Percentiles rank a stretch among this genome's conserved stretches.
Evolutionary conservation across 2,888 invertebrate species (phyloP).

Genomic region (Melinaea menophilus): DNA sequence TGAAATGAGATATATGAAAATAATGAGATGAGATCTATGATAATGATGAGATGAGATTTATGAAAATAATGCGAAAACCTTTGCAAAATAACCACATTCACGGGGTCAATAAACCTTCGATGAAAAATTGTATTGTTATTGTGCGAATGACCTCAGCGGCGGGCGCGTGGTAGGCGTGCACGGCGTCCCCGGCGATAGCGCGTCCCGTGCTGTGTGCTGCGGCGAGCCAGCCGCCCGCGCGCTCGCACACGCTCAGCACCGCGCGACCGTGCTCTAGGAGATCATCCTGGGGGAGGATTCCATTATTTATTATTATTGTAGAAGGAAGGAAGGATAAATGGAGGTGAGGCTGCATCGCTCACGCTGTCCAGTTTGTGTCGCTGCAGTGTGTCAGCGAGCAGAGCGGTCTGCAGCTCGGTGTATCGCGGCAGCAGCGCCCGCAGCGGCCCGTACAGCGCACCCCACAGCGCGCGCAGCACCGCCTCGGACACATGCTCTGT

Average conservation of each 20-base stretch:
- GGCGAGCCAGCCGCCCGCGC: conserved; percentile 51
- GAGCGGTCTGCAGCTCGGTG: conserved; percentile 53
- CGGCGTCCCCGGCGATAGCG: conserved; percentile 53
- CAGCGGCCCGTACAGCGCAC: conserved; percentile 40
- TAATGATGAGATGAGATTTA: neutral
- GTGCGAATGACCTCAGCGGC: conserved; percentile 53
- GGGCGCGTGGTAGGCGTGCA: conserved; percentile 48
- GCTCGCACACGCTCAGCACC: conserved; percentile 47
- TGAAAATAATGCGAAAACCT: too few species aligned
- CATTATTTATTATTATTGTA: too few species aligned
- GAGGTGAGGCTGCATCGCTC: neutral
- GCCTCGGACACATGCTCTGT: conserved; percentile 30
- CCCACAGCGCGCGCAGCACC: conserved; percentile 52
- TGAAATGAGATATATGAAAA: neutral
- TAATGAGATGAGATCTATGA: neutral
- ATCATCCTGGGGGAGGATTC: conserved; percentile 46
- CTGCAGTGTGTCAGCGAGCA: conserved; percentile 48
- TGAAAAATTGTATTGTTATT: neutral
- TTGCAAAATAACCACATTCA: too few species aligned
- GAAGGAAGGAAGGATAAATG: too few species aligned
- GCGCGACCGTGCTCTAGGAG: conserved; percentile 58
- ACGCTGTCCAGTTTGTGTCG: neutral
- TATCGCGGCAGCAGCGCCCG: conserved; percentile 55
- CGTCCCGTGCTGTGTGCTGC: conserved; percentile 43
- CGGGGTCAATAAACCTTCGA: too few species aligned